These are phyloP conservation scores for Characodon lateralis DNA, from an alignment of 2,797 vertebrate genomes.

Conservation along the genomic window DNA sequence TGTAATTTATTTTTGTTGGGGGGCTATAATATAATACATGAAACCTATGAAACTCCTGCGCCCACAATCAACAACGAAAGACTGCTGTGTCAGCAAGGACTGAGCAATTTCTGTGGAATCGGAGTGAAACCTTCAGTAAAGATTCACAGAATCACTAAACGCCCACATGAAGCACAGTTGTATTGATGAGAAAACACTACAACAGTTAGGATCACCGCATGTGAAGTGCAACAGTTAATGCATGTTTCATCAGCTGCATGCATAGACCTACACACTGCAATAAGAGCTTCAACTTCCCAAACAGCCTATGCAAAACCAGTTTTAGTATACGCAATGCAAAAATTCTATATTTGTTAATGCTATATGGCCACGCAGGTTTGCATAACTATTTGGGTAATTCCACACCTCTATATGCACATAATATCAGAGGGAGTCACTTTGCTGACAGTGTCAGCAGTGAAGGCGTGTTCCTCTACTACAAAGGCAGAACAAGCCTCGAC, in stretches of 20 bases:
- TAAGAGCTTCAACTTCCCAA: not conserved
- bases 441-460: constrained; percentile 13
- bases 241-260: constrained; percentile 10
- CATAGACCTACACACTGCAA: constrained; percentile 6
- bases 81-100: not conserved
- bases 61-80: not conserved
- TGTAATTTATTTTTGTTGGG: too few relatives aligned
- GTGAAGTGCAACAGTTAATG: not conserved
- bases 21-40: too few relatives aligned
- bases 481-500: constrained; percentile 60
- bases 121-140: not conserved
- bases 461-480: constrained; percentile 43
- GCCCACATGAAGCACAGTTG: constrained; percentile 4
- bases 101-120: not conserved
- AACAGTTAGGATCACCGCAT: constrained; percentile 5
- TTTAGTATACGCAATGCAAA: constrained; percentile 5
- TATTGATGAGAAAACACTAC: constrained; percentile 7
- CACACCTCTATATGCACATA: not conserved
- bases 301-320: not conserved
- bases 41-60: constrained; percentile 10
- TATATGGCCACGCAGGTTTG: not conserved
- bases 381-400: not conserved
- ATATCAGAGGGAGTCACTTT: not conserved
- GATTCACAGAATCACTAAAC: constrained; percentile 4
- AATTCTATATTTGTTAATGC: not conserved